Base-by-base conservation (phyloP, 2,797 vertebrate genomes). In the Micropoecilia bifurca region DNA sequence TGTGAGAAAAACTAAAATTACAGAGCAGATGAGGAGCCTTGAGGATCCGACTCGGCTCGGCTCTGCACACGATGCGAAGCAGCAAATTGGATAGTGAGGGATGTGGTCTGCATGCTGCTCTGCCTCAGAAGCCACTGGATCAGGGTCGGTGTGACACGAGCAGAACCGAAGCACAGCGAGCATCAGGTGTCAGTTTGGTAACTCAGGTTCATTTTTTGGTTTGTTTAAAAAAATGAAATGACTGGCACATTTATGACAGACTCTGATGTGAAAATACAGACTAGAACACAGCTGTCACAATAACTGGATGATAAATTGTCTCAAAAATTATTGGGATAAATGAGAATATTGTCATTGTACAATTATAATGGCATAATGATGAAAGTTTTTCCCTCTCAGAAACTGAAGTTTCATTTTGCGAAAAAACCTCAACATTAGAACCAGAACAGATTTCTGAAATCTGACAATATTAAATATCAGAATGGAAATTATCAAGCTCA, bases 101-200 rank as follows among this genome's bases (percentile, higher is more conserved):
- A 75, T 57, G 85, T 41, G 90, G 80, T 85, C 85, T 87, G 87
- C 79, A 86, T 86, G 88, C 81, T 77, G 50, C 84, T 50, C 75
- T 82, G 79, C 66, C 71, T 83, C 39, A 20, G 75, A 81, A 75
- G 55, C 20, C 55, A 73, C 75, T 47, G 45, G 12, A 78, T 77
- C 50, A 39, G 71, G 16, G 84, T 81, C 83, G 61, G 83, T 77
- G 75, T 84, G 90, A 84, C 77, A 73, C 71, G 6, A 83, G 75
- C 48, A 80, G 77, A 82, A 66, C 1, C 0, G 41, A 78, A 57
- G 66, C 73, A 12, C 50, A 30, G 9, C 41, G 50, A 84, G 81
- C 22, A 36, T 5, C 33, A 28, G 72, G n/a, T 61, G 59, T 36
- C 14, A 9, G 46, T 69, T 14, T 2, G 22, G 33, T 0, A 43